Percentiles rank a stretch among this genome's conserved stretches.
phyloP scores from a whole-genome alignment of 1,140 invertebrate species.

The Drosophila kepulauana region DNA sequence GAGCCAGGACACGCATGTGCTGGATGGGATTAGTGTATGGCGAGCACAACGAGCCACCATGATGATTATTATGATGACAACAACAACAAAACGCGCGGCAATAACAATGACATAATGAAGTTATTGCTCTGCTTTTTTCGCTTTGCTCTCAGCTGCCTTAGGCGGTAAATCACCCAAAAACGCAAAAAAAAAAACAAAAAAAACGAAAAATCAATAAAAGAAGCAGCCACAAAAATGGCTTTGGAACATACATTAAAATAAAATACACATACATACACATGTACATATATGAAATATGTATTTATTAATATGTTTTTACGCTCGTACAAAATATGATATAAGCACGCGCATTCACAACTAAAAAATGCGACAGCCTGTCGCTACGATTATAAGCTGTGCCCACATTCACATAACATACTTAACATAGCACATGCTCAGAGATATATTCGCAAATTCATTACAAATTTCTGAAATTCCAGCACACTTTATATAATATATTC shows the following conservation, averaged over 20 bases:
- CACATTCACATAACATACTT: too few species aligned
- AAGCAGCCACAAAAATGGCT: constrained; percentile 43
- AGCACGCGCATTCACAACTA: too few species aligned
- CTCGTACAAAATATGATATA: too few species aligned
- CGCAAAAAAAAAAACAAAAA: neutral
- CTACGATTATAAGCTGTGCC: too few species aligned
- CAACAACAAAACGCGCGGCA: constrained; percentile 1
- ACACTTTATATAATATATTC: too few species aligned
- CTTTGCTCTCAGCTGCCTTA: constrained; percentile 18
- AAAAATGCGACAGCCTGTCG: too few species aligned
- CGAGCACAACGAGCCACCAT: constrained; percentile 12
- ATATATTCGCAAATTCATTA: too few species aligned
- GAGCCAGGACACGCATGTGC: constrained; percentile 24
- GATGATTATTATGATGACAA: constrained; percentile 30
- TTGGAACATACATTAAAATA: constrained; percentile 19
- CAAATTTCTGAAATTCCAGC: too few species aligned
- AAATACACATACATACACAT: constrained; percentile 7
- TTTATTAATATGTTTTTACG: neutral
- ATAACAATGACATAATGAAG: constrained; percentile 9
- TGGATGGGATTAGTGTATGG: constrained; percentile 38
- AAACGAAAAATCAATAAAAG: constrained; percentile 28
- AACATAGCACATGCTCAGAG: too few species aligned
- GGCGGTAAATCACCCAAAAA: constrained; percentile 17
- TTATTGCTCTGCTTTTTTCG: constrained; percentile 18
- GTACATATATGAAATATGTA: neutral